Percentiles rank a stretch among this genome's conserved stretches.
Conservation (phyloP, 1,140 invertebrate genomes). For the Zophobas morio region DNA sequence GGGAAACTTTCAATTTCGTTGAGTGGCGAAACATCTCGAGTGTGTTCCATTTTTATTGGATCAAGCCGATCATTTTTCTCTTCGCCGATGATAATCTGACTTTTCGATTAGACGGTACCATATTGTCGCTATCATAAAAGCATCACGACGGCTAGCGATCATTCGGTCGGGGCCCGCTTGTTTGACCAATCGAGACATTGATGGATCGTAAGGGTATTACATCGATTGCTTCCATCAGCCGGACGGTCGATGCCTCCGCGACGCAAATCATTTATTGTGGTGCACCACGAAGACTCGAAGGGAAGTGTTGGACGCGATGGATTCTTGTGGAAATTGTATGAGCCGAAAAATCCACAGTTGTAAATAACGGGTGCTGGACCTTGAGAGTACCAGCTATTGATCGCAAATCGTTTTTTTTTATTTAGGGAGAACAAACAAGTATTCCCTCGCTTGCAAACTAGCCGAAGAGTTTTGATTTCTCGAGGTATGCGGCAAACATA, state of each 20-base stretch:
- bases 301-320: no score
- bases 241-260: conserved; percentile 23
- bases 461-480: not conserved
- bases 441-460: not conserved
- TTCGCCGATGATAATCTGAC: conserved; percentile 44
- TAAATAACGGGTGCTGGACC: no score
- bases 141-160: conserved; percentile 27
- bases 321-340: no score
- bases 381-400: no score
- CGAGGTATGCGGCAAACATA: not conserved
- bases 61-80: conserved; percentile 47
- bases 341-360: no score
- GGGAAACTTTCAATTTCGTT: conserved; percentile 42
- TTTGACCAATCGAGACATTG: conserved; percentile 45
- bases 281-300: not conserved
- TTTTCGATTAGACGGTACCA: conserved; percentile 45
- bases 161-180: conserved; percentile 9
- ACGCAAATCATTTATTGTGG: conserved; percentile 49
- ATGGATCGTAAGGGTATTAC: conserved; percentile 44
- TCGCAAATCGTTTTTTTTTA: no score
- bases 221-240: conserved; percentile 44
- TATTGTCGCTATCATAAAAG: conserved; percentile 46
- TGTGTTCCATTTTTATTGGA: conserved; percentile 42
- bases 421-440: no score
- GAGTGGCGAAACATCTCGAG: conserved; percentile 38